Percentiles rank a stretch among this genome's conserved stretches.
Evolutionary conservation across 2,113 vertebrate species (phyloP).

Genomic region (Bothrops jararaca): DNA sequence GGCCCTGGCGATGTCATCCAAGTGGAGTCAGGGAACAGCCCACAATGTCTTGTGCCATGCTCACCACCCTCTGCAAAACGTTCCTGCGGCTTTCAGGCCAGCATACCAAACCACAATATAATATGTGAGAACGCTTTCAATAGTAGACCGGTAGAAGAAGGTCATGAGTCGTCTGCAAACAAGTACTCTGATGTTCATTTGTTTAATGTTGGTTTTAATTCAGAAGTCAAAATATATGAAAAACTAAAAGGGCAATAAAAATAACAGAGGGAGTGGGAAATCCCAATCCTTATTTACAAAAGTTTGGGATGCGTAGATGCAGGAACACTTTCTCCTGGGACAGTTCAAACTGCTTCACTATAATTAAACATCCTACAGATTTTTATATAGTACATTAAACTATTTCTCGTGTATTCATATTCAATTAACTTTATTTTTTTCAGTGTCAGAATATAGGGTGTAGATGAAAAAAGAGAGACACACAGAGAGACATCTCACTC

Average conservation of each 20-base stretch:
- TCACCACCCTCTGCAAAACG: no score
- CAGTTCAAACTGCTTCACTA: neutral
- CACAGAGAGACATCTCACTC: neutral
- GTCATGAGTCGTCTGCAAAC: neutral
- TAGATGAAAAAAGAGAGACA: neutral
- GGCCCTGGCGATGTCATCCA: no score
- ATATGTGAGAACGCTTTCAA: no score
- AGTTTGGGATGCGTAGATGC: conserved; percentile 30
- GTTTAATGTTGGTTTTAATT: neutral
- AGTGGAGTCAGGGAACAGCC: no score
- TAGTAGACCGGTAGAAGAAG: no score
- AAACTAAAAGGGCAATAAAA: neutral
- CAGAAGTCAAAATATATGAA: neutral
- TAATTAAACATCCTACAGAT: conserved; percentile 11
- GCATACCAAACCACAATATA: no score
- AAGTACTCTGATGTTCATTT: neutral
- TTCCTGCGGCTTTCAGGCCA: no score
- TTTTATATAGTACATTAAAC: conserved; percentile 52
- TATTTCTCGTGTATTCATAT: conserved; percentile 40
- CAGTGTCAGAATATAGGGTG: conserved; percentile 47
- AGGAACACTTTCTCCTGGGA: conserved; percentile 18
- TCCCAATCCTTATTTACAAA: conserved; percentile 20
- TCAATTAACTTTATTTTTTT: conserved; percentile 64
- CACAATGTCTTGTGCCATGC: no score
- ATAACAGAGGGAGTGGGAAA: neutral